Conservation (phyloP, 2,113 vertebrate genomes). For the Rhea americana region DNA sequence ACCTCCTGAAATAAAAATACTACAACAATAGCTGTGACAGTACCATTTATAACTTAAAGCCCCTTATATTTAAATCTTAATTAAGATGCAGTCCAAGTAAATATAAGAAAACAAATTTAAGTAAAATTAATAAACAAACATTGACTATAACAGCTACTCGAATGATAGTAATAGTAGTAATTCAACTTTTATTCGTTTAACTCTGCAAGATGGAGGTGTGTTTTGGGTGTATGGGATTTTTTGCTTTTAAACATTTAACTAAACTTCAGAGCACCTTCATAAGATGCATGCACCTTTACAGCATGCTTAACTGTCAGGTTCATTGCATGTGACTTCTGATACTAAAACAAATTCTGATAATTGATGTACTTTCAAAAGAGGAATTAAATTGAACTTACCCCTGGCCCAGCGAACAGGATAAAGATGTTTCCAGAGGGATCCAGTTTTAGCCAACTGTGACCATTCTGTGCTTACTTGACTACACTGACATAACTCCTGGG, state of each 20-base stretch:
- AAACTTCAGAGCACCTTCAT: background rate
- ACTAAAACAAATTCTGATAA: background rate
- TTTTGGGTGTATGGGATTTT: background rate
- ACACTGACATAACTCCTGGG: conserved; percentile 91
- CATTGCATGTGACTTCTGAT: background rate
- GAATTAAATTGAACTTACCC: conserved; percentile 76
- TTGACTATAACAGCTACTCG: background rate
- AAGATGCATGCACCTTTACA: background rate
- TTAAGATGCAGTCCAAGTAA: background rate
- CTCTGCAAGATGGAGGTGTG: fast-evolving
- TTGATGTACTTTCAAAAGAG: background rate
- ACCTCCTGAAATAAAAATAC: background rate
- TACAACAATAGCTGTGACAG: background rate
- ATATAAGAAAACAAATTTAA: background rate
- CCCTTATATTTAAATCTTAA: background rate
- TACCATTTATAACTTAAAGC: background rate
- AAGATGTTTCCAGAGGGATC: conserved; percentile 94
- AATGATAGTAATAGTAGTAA: background rate
- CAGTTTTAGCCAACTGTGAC: conserved; percentile 88
- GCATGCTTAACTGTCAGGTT: background rate
- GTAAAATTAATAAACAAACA: background rate
- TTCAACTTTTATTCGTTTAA: background rate
- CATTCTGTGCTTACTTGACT: conserved; percentile 91
- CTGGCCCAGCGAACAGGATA: conserved; percentile 95
- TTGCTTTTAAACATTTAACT: background rate